phyloP scores from a whole-genome alignment of 2,797 vertebrate species.

The Argentina silus region DNA sequence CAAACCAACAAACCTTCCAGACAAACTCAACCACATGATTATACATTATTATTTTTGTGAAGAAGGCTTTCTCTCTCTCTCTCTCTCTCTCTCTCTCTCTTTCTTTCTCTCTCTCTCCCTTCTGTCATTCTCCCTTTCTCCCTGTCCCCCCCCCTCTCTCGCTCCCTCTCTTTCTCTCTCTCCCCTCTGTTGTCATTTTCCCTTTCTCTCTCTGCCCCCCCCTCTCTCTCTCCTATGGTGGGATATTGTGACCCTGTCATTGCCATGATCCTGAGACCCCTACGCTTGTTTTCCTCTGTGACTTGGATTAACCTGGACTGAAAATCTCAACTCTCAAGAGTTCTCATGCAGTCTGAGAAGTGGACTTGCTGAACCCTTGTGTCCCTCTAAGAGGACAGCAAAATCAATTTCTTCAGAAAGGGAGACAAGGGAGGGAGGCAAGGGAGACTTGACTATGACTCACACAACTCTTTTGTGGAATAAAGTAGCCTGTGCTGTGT shows the following conservation, averaged over 20 bases:
- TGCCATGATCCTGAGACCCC: background rate
- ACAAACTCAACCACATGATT: slow-evolving; percentile 68
- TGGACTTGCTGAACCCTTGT: background rate
- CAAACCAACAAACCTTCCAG: slow-evolving; percentile 24
- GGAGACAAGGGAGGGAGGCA: background rate
- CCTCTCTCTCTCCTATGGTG: background rate
- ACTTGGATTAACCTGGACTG: background rate
- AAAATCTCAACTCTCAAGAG: too few relatives aligned
- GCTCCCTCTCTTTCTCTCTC: slow-evolving; percentile 25
- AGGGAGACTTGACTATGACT: too few relatives aligned
- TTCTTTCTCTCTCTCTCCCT: too few relatives aligned
- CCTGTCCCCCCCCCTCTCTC: too few relatives aligned
- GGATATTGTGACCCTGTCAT: too few relatives aligned
- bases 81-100: background rate
- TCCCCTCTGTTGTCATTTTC: background rate
- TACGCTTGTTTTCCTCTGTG: background rate
- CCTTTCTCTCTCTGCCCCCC: background rate
- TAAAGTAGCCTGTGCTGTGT: too few relatives aligned
- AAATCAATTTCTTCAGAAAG: background rate
- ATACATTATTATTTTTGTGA: slow-evolving; percentile 70
- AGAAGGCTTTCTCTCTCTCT: slow-evolving; percentile 39
- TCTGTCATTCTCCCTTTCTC: too few relatives aligned
- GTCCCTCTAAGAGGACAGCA: background rate
- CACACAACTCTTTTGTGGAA: too few relatives aligned
- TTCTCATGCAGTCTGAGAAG: background rate